phyloP scores from a whole-genome alignment of 2,888 invertebrate species.

The Aspidiotus destructor region DNA sequence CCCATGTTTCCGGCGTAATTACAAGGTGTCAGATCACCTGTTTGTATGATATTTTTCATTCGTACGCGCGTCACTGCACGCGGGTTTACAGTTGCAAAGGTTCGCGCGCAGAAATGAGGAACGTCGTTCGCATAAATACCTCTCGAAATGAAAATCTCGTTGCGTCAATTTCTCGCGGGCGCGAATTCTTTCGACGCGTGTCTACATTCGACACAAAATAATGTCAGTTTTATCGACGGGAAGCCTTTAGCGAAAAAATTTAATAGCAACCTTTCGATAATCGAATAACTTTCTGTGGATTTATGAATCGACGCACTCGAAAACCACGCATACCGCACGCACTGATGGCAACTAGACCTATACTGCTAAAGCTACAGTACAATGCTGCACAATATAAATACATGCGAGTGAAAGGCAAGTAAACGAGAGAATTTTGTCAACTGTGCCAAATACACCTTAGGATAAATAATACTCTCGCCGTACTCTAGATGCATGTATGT shows the following conservation, averaged over 20 bases:
- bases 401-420: neutral
- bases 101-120: no score
- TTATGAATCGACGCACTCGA: neutral
- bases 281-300: constrained; percentile 24
- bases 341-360: neutral
- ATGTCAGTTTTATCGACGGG: neutral
- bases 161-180: no score
- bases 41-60: no score
- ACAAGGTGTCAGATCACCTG: no score
- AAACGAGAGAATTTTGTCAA: constrained; percentile 22
- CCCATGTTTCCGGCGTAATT: no score
- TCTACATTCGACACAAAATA: neutral
- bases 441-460: constrained; percentile 21
- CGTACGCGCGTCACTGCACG: no score
- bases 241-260: constrained; percentile 30
- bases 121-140: no score
- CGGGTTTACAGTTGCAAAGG: no score
- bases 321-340: neutral
- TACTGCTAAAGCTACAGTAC: no score
- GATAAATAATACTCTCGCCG: constrained; percentile 25
- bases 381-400: neutral
- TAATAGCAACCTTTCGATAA: constrained; percentile 25
- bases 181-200: no score
- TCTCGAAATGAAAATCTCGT: no score
- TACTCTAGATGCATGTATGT: no score